Conservation (phyloP, 2,113 vertebrate species). For the Oreochromis spilurus region DNA sequence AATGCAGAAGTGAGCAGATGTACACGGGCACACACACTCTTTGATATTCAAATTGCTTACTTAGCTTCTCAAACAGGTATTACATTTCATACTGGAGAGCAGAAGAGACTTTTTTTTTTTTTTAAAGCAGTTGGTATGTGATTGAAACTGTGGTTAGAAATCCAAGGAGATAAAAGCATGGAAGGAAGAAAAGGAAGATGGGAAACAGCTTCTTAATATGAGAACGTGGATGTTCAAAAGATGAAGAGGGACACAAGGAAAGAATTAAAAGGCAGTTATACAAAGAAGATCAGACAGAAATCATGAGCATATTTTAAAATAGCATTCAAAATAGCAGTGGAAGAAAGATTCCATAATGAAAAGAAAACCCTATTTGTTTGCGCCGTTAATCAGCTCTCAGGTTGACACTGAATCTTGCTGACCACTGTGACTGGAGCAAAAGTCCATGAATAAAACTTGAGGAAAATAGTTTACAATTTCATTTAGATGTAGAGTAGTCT, state of each 20-base stretch:
- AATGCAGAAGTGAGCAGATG: background rate
- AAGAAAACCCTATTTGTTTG: background rate
- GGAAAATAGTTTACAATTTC: background rate
- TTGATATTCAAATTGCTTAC: constrained; percentile 9
- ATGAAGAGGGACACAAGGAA: background rate
- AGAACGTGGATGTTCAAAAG: background rate
- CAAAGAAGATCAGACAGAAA: background rate
- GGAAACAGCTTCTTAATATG: background rate
- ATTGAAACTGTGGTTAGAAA: background rate
- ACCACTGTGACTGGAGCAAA: background rate
- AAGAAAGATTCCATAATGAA: background rate
- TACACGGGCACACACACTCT: background rate
- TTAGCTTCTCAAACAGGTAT: background rate
- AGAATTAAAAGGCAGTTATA: background rate
- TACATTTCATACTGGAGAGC: background rate
- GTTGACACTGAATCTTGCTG: background rate
- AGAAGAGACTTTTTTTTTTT: background rate
- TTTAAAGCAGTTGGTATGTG: background rate
- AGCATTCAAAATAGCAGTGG: background rate
- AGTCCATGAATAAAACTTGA: background rate
- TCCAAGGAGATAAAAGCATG: background rate
- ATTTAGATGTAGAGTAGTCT: background rate
- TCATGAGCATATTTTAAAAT: background rate
- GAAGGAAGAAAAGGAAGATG: background rate
- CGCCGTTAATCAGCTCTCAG: background rate